Evolutionary conservation across 2,888 invertebrate genomes (phyloP).

Genomic region (Mythimna vitellina): DNA sequence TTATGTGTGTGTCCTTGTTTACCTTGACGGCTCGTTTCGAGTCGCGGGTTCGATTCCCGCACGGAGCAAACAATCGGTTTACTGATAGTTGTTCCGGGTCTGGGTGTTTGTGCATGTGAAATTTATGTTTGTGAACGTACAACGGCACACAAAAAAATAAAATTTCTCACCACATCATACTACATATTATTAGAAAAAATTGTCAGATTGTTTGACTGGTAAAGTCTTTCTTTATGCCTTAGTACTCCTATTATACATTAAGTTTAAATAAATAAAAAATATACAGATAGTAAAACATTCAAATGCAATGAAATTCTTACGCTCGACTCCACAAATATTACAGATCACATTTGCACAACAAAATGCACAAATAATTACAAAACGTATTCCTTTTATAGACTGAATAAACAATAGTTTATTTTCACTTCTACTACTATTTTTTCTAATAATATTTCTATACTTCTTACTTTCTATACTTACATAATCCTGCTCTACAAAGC

Average conservation of each 20-base stretch:
- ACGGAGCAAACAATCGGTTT: neutral
- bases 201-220: neutral
- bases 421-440: too few relatives aligned
- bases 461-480: too few relatives aligned
- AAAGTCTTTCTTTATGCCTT: too few relatives aligned
- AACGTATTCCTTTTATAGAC: too few relatives aligned
- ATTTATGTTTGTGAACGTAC: constrained; percentile 16
- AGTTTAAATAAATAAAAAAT: too few relatives aligned
- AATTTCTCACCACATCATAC: neutral
- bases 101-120: constrained; percentile 17
- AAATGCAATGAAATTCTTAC: neutral
- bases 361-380: too few relatives aligned
- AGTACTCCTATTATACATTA: too few relatives aligned
- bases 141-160: neutral
- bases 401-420: too few relatives aligned
- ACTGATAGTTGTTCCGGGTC: constrained; percentile 1
- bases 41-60: constrained; percentile 3
- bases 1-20: constrained; percentile 7
- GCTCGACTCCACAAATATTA: neutral
- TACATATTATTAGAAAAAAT: neutral
- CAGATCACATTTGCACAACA: too few relatives aligned
- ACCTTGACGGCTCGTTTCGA: neutral
- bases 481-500: too few relatives aligned
- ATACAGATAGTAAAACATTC: neutral
- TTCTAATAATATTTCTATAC: too few relatives aligned